These are phyloP conservation scores for Cassiopea andromeda DNA, from an alignment of 30 jellyfish, hydroid and myxozoan species.

Conservation along the genomic window DNA sequence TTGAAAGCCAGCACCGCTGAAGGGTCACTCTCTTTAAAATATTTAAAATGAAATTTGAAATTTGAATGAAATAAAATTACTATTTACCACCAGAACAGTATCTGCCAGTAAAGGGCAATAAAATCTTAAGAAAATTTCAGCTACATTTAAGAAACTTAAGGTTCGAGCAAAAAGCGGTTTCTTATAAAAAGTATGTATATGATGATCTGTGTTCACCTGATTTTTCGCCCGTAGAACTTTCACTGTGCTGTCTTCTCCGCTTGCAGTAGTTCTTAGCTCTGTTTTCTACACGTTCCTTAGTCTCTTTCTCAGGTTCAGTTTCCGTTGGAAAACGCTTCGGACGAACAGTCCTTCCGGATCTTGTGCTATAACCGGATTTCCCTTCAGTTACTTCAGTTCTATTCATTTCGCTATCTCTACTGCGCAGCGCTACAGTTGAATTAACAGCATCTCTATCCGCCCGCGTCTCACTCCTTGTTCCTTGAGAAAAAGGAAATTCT, in stretches of 20 bases:
- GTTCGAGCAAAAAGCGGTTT: no score
- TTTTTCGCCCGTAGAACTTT: neutral
- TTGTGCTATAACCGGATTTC: constrained; percentile 23
- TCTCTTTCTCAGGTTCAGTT: constrained; percentile 63
- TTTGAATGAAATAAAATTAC: no score
- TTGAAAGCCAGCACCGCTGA: no score
- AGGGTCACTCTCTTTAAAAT: no score
- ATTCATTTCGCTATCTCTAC: neutral
- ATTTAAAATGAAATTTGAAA: no score
- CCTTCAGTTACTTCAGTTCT: neutral
- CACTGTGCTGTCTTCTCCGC: neutral
- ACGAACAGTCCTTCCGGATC: constrained; percentile 54
- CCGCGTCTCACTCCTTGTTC: neutral
- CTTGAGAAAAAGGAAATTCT: neutral
- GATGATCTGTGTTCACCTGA: neutral
- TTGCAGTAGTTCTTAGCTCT: neutral
- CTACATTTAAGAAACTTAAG: no score
- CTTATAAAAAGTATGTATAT: neutral
- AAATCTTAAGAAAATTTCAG: no score
- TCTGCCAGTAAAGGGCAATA: no score
- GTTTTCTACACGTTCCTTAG: neutral
- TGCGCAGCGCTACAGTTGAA: neutral
- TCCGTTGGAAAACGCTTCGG: constrained; percentile 38
- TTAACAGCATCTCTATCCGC: neutral
- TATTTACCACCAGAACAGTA: no score